These are phyloP conservation scores for Anthonomus grandis DNA, from an alignment of 1,140 invertebrate species.

Conservation along the genomic window DNA sequence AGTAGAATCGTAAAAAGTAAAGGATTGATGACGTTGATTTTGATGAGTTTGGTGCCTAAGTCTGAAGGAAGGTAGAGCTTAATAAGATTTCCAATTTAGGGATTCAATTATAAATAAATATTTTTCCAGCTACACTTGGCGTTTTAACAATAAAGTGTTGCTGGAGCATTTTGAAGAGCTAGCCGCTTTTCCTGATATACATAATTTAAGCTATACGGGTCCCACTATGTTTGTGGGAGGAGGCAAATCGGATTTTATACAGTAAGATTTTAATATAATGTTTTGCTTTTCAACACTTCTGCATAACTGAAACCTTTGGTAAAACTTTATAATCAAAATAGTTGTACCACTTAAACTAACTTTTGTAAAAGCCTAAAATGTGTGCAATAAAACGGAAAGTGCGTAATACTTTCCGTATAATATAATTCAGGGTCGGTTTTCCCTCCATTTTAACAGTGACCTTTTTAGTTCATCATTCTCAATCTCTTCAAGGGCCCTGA, in stretches of 20 bases:
- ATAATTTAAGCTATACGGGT: slow-evolving; percentile 57
- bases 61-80: slow-evolving; percentile 31
- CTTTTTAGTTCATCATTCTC: too few species aligned
- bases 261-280: slow-evolving; percentile 51
- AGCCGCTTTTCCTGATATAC: slow-evolving; percentile 58
- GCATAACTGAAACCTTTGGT: too few species aligned
- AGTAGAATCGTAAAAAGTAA: slow-evolving; percentile 48
- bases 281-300: not conserved
- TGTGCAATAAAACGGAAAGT: too few species aligned
- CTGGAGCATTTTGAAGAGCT: slow-evolving; percentile 54
- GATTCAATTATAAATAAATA: not conserved
- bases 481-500: too few species aligned
- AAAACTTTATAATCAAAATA: too few species aligned
- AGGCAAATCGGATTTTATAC: slow-evolving; percentile 74
- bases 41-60: slow-evolving; percentile 49
- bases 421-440: too few species aligned
- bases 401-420: too few species aligned
- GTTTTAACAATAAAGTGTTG: slow-evolving; percentile 45
- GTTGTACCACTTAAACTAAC: too few species aligned
- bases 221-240: slow-evolving; percentile 82
- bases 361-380: too few species aligned
- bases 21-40: slow-evolving; percentile 53
- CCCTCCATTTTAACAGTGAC: too few species aligned
- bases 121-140: slow-evolving; percentile 43
- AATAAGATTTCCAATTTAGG: not conserved